phyloP scores from a whole-genome alignment of 2,797 vertebrate species.

The Argya squamiceps region DNA sequence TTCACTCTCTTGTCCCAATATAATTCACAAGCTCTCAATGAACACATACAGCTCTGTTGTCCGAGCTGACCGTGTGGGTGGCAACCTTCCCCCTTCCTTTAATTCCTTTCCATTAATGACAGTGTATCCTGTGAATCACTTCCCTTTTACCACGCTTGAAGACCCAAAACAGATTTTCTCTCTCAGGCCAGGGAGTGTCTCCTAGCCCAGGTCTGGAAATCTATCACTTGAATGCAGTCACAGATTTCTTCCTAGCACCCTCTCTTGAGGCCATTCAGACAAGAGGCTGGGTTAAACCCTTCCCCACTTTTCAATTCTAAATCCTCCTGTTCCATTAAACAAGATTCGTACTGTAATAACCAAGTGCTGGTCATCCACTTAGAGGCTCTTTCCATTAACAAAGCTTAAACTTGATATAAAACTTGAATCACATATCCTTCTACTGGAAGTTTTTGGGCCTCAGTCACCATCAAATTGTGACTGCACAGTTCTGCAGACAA shows the following conservation, averaged over 20 bases:
- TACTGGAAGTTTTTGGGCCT: neutral
- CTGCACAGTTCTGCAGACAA: neutral
- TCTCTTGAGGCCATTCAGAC: neutral
- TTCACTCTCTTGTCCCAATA: neutral
- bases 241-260: neutral
- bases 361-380: too few relatives aligned
- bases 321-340: too few relatives aligned
- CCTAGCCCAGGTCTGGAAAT: neutral
- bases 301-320: too few relatives aligned
- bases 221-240: neutral
- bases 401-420: too few relatives aligned
- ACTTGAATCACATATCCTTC: neutral
- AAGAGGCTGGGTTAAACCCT: too few relatives aligned
- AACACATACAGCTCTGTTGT: neutral
- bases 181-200: neutral
- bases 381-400: too few relatives aligned
- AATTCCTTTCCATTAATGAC: neutral
- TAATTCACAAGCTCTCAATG: neutral
- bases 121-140: neutral
- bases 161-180: neutral
- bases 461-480: neutral
- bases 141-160: neutral
- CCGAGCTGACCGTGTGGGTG: neutral
- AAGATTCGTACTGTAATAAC: too few relatives aligned
- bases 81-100: neutral